Evolutionary conservation across 2,113 vertebrate genomes (phyloP).

Genomic region (Acanthisitta chloris): DNA sequence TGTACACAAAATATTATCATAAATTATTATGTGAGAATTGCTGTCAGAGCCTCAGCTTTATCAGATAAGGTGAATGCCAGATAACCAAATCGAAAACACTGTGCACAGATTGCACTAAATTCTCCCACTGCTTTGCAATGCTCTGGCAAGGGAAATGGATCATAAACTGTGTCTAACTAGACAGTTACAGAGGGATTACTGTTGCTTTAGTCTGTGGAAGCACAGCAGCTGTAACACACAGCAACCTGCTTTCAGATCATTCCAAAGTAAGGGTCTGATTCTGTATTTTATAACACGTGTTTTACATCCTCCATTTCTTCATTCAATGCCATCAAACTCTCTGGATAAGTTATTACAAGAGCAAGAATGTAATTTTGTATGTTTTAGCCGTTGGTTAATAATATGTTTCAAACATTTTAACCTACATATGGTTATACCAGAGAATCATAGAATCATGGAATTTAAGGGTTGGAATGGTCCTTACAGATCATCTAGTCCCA

Average conservation of each 20-base stretch:
- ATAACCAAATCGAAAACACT: neutral
- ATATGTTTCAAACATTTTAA: neutral
- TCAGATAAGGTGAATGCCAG: neutral
- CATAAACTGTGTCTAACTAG: conserved; percentile 22
- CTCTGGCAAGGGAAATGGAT: neutral
- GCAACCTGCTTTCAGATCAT: neutral
- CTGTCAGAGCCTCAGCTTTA: neutral
- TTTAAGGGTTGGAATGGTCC: too few relatives aligned
- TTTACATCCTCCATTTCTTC: neutral
- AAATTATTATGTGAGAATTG: neutral
- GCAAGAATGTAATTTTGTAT: neutral
- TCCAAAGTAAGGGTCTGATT: neutral
- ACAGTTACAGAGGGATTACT: neutral
- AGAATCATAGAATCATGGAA: too few relatives aligned
- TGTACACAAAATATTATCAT: neutral
- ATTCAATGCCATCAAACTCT: neutral
- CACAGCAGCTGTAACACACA: neutral
- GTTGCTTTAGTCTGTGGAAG: neutral
- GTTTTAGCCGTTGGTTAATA: neutral
- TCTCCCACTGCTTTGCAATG: neutral
- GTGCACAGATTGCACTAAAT: conserved; percentile 1
- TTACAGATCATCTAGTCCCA: too few relatives aligned
- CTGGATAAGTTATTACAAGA: neutral
- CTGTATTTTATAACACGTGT: neutral
- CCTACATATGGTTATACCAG: neutral